Evolutionary conservation across 2,888 invertebrate species (phyloP), one percentile per base, ranked within the genome.

Genomic region (Drosophila neotestacea): DNA sequence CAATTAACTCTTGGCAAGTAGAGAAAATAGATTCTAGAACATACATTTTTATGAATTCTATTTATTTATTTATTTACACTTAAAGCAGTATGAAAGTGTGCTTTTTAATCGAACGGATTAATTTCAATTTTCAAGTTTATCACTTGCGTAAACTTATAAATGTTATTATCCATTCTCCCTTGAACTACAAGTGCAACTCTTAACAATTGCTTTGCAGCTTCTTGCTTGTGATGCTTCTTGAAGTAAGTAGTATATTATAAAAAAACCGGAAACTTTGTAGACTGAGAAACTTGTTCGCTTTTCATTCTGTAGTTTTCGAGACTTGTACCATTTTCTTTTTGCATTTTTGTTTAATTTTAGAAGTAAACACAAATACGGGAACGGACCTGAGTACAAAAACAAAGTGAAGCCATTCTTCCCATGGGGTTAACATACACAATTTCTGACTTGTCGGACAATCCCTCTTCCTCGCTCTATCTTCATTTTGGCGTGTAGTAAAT

Each of bases 361-460:
- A 75, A 80, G 78, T 75, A 86, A 88, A 88, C 72, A 86, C 75
- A 81, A 83, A 83, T 81, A 86, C 69, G 6, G 30, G 27, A 30
- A 48, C 30, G 64, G 50, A 51, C 54, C 63, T 38, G 61, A 28
- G 64, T 50, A 62, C 46, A 67, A 52, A 58, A 60, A 66, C 55
- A 64, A 22, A 22, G 60, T 68, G 66, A 72, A 71, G 72, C 73
- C 55, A 47, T 71, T 58, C 61, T 56, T 60, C 73, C 51, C 28
- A 61, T 46, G 28, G 63, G 52, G 50, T 32, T 70, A 70, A 55
- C 27, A 60, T 36, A 60, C 59, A 59, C 48, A 47, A 56, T 62
- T 61, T 67, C 58, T 63, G 50, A 60, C 52, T 55, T 60, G 42
- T 65, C 22, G 47, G 38, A 32, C 52, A 22, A 39, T n/a, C 11